Evolutionary conservation across 2,888 invertebrate genomes (phyloP).

Genomic region (Agriotes lineatus): DNA sequence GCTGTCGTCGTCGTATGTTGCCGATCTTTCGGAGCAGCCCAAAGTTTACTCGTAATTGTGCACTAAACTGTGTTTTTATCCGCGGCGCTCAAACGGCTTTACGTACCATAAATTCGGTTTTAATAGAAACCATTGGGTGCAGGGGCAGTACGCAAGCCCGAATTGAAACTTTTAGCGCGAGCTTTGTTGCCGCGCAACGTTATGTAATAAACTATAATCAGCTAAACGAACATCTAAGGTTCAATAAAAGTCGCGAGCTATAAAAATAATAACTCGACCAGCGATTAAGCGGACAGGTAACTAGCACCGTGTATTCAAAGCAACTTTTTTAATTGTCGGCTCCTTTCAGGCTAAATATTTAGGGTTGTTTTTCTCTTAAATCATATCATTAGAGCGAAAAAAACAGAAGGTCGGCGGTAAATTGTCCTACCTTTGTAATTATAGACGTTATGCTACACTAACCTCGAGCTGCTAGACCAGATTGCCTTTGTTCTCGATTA

Average conservation of each 20-base stretch:
- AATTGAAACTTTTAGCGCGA: constrained; percentile 26
- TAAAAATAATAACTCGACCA: constrained; percentile 11
- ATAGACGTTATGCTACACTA: constrained; percentile 37
- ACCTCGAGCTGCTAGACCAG: constrained; percentile 22
- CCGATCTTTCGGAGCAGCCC: constrained; percentile 28
- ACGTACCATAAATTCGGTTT: constrained; percentile 18
- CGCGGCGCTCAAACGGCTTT: constrained; percentile 12
- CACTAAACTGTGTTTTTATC: constrained; percentile 24
- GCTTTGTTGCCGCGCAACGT: constrained; percentile 21
- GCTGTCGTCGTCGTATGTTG: constrained; percentile 28
- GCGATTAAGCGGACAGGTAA: not conserved
- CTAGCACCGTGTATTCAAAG: constrained; percentile 8
- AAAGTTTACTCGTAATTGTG: constrained; percentile 34
- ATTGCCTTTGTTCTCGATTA: constrained; percentile 25
- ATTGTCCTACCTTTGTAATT: constrained; percentile 39
- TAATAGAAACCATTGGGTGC: constrained; percentile 24
- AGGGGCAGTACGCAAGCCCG: constrained; percentile 11
- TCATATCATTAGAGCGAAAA: constrained; percentile 31
- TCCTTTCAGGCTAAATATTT: constrained; percentile 23
- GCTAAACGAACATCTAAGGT: constrained; percentile 31
- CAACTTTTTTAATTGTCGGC: constrained; percentile 36
- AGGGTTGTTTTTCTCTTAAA: constrained; percentile 28
- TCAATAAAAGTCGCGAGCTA: constrained; percentile 23
- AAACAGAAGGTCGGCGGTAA: constrained; percentile 34
- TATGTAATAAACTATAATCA: constrained; percentile 36